Percentiles rank a stretch among this genome's conserved stretches.
phyloP scores from a whole-genome alignment of 2,113 vertebrate species.

The Pluvialis apricaria region DNA sequence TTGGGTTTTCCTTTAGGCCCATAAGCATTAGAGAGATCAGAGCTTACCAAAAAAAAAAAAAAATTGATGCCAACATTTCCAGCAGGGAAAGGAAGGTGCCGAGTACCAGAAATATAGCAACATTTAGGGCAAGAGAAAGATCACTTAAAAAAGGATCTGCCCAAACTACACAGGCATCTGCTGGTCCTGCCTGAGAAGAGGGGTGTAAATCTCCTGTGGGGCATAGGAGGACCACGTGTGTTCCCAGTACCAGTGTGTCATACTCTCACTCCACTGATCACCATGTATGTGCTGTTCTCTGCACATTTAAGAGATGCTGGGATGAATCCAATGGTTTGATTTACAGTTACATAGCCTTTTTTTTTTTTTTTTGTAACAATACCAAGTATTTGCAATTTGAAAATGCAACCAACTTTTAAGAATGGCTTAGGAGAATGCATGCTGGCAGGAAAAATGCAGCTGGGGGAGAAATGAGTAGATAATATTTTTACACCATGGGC shows the following conservation, averaged over 20 bases:
- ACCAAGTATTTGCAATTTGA: neutral
- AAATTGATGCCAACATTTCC: neutral
- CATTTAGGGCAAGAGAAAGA: neutral
- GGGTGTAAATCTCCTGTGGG: neutral
- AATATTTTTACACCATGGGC: neutral
- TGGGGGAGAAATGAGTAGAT: neutral
- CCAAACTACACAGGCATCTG: neutral
- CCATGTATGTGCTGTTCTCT: neutral
- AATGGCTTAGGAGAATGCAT: fast-evolving
- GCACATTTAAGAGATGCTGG: neutral
- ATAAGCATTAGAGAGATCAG: neutral
- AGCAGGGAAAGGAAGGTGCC: neutral
- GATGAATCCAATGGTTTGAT: neutral
- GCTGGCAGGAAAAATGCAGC: neutral
- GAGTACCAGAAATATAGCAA: neutral
- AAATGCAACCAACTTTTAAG: neutral
- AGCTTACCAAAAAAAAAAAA: neutral
- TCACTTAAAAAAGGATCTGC: neutral
- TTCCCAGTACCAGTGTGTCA: neutral
- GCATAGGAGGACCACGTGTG: fast-evolving
- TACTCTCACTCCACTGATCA: neutral
- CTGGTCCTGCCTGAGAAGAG: neutral
- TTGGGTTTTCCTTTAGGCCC: neutral
- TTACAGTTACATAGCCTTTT: neutral
- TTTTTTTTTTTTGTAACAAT: neutral